Conservation (phyloP, 2,113 vertebrate genomes). For the Neoarius graeffei region DNA sequence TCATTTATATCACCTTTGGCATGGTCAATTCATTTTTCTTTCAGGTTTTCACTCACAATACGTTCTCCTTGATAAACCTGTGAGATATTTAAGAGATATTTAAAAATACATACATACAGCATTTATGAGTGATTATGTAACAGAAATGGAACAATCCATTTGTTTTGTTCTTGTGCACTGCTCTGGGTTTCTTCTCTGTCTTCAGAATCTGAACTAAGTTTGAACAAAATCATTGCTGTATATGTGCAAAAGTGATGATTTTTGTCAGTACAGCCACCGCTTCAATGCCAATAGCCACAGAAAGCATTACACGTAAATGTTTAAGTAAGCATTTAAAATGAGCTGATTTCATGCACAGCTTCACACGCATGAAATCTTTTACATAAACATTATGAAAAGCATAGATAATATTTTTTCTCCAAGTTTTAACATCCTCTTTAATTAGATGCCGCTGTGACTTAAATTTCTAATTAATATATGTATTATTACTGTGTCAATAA, state of each 20-base stretch:
- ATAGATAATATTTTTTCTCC: not conserved
- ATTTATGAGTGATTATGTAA: not conserved
- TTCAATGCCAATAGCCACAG: not conserved
- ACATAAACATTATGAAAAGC: not conserved
- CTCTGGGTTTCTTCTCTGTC: not conserved
- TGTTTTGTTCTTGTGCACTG: not conserved
- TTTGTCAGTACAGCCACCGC: not conserved
- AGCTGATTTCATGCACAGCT: not conserved
- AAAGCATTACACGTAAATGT: not conserved
- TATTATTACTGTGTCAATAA: constrained; percentile 20
- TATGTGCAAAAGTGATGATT: not conserved
- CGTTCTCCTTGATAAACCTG: not conserved
- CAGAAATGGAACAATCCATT: not conserved
- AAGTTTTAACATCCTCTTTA: constrained; percentile 45
- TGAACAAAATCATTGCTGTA: not conserved
- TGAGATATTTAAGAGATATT: not conserved
- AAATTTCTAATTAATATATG: constrained; percentile 21
- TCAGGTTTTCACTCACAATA: not conserved
- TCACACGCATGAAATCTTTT: not conserved
- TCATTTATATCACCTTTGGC: not conserved
- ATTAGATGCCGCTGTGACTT: constrained; percentile 8
- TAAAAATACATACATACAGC: not conserved
- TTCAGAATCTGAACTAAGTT: not conserved
- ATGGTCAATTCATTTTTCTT: not conserved
- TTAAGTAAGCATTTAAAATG: not conserved